Percentiles rank a stretch among this genome's conserved stretches.
These are phyloP conservation scores for Ceyx cyanopectus DNA, from an alignment of 2,113 vertebrate genomes.

Conservation along the genomic window DNA sequence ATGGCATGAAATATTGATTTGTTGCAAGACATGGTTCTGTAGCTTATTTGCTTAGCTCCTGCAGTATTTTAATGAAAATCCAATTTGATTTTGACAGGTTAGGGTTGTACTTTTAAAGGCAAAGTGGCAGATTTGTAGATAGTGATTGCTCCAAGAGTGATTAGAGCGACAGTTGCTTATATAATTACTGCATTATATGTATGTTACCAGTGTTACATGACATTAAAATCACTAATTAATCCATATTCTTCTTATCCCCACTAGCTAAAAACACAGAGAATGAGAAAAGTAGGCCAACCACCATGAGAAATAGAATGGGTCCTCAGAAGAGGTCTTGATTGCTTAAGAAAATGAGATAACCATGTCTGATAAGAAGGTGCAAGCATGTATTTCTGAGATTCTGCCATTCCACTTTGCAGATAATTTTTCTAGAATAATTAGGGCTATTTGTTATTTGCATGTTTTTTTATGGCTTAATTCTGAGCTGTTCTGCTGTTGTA, in stretches of 20 bases:
- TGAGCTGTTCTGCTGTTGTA: background rate
- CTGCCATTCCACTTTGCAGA: background rate
- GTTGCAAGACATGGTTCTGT: background rate
- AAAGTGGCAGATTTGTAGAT: constrained; percentile 42
- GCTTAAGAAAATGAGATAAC: background rate
- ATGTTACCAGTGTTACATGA: background rate
- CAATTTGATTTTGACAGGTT: constrained; percentile 32
- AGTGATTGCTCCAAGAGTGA: constrained; percentile 9
- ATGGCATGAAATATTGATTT: constrained; percentile 19
- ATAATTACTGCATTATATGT: constrained; percentile 13
- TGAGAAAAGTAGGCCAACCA: background rate
- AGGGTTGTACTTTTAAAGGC: constrained; percentile 22
- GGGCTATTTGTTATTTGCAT: background rate
- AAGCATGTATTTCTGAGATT: background rate
- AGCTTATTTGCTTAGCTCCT: constrained; percentile 12
- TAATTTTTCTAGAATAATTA: constrained; percentile 3
- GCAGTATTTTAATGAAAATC: constrained; percentile 35
- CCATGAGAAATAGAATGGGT: background rate
- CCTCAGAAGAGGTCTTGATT: background rate
- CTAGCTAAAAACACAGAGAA: constrained; percentile 23
- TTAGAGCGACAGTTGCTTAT: constrained; percentile 25
- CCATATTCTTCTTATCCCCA: background rate
- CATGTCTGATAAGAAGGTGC: background rate
- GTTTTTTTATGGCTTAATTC: background rate
- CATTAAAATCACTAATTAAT: constrained; percentile 14